Conservation (phyloP, 2,888 invertebrate species). For the Sympetrum striolatum region DNA sequence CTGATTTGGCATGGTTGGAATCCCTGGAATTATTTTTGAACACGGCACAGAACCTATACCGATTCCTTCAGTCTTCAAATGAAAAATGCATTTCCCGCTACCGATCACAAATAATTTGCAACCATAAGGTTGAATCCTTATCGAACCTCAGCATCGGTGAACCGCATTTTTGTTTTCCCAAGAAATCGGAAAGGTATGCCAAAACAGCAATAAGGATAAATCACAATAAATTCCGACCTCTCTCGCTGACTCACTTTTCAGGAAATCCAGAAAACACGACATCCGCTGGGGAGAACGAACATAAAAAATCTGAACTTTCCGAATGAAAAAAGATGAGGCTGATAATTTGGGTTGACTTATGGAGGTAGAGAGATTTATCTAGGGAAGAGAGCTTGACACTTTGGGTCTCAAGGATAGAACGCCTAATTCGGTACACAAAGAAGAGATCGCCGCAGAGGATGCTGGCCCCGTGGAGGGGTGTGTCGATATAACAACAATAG, state of each 20-base stretch:
- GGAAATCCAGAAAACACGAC: background rate
- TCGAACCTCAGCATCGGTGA: too few relatives aligned
- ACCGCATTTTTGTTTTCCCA: background rate
- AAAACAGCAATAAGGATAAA: background rate
- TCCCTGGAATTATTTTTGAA: too few relatives aligned
- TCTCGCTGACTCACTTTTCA: background rate
- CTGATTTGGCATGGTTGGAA: too few relatives aligned
- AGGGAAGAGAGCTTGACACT: background rate
- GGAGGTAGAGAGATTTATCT: background rate
- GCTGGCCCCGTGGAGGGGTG: background rate
- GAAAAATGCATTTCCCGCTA: too few relatives aligned
- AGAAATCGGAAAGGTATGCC: background rate
- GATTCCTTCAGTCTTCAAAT: too few relatives aligned
- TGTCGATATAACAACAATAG: conserved; percentile 28
- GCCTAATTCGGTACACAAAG: conserved; percentile 36
- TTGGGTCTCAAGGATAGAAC: background rate
- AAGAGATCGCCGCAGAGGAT: background rate
- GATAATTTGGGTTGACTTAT: background rate
- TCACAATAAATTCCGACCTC: background rate
- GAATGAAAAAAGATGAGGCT: background rate
- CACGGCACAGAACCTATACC: too few relatives aligned
- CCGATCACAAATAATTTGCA: too few relatives aligned
- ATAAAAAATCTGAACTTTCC: background rate
- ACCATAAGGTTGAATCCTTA: too few relatives aligned
- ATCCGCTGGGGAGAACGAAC: background rate